Percentiles rank a stretch among this genome's conserved stretches.
Evolutionary conservation across 2,113 vertebrate species (phyloP).

Genomic region (Notothenia rossii): DNA sequence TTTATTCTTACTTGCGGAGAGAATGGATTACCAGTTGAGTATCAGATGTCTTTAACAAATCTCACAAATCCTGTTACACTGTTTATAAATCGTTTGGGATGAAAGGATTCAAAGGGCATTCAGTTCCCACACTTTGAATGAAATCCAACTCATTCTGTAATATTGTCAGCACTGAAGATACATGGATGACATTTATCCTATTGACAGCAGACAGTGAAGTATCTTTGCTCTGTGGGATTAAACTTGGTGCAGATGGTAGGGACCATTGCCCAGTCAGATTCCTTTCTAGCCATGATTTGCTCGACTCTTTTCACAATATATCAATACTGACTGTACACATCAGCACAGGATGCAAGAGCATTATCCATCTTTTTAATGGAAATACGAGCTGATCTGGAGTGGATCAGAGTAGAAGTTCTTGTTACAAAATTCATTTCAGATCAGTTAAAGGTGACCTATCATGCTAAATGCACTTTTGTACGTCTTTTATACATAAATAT

Average conservation of each 20-base stretch:
- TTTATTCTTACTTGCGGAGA: constrained; percentile 7
- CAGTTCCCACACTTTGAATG: neutral
- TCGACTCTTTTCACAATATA: constrained; percentile 14
- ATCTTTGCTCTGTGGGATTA: neutral
- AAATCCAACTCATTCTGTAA: neutral
- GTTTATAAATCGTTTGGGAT: constrained; percentile 23
- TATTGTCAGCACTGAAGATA: constrained; percentile 34
- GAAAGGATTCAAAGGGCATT: neutral
- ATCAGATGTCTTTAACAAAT: constrained; percentile 19
- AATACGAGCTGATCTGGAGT: constrained; percentile 32
- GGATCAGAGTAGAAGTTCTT: constrained; percentile 27
- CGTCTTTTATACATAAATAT: too few relatives aligned
- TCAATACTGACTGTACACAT: constrained; percentile 35
- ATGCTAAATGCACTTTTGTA: too few relatives aligned
- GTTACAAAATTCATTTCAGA: neutral
- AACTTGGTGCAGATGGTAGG: constrained; percentile 43
- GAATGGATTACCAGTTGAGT: constrained; percentile 1
- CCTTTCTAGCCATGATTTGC: constrained; percentile 1
- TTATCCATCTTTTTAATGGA: constrained; percentile 9
- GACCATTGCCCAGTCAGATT: constrained; percentile 30
- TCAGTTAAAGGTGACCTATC: too few relatives aligned
- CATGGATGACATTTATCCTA: constrained; percentile 10
- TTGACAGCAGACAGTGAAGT: neutral
- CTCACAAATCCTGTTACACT: constrained; percentile 10
- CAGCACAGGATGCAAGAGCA: constrained; percentile 18